These are phyloP conservation scores for Cnemophilus loriae DNA, from an alignment of 2,113 vertebrate species.

Conservation along the genomic window DNA sequence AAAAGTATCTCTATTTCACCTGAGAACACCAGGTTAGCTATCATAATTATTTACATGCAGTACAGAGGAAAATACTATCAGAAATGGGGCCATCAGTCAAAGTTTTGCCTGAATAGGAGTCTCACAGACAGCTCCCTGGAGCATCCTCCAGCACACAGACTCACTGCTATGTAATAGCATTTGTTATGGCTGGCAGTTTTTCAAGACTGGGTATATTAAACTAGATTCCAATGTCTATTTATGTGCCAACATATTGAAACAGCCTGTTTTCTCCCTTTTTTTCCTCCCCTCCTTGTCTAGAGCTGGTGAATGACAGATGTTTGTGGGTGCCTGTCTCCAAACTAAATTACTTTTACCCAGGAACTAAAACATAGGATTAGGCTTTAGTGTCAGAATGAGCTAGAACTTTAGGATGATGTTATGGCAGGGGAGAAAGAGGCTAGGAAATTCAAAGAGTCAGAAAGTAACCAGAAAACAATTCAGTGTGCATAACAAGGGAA, in stretches of 20 bases:
- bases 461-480: background rate
- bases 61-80: background rate
- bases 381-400: background rate
- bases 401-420: background rate
- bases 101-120: background rate
- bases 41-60: constrained; percentile 15
- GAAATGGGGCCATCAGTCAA: constrained; percentile 24
- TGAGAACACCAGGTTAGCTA: constrained; percentile 11
- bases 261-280: background rate
- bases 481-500: background rate
- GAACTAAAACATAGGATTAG: background rate
- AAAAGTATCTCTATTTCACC: background rate
- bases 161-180: background rate
- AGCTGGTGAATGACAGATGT: background rate
- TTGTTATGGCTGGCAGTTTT: constrained; percentile 45
- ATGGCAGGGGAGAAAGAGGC: background rate
- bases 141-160: background rate
- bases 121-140: constrained; percentile 31
- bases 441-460: background rate
- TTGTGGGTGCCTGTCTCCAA: background rate
- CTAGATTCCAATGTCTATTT: constrained; percentile 19
- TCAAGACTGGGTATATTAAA: constrained; percentile 33
- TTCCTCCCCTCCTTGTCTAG: background rate
- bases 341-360: background rate
- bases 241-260: constrained; percentile 13